Percentiles rank a stretch among this genome's conserved stretches.
Evolutionary conservation across 2,113 vertebrate genomes (phyloP).

Genomic region (Varanus komodoensis): DNA sequence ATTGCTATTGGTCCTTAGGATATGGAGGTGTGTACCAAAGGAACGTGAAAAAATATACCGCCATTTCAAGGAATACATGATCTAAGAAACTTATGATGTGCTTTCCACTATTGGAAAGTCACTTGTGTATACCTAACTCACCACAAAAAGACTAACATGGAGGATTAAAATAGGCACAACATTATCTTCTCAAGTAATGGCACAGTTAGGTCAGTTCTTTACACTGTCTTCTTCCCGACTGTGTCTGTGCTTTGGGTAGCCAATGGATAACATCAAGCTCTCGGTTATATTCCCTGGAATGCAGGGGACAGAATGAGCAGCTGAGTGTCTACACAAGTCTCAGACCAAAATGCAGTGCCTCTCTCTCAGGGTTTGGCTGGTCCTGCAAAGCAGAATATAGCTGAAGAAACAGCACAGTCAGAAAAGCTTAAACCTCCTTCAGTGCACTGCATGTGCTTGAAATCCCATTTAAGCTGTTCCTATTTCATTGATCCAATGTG

Average conservation of each 20-base stretch:
- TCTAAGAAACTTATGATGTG: conserved; percentile 34
- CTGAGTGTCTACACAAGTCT: no score
- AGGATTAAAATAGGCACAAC: conserved; percentile 38
- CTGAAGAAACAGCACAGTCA: not conserved
- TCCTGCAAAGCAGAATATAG: not conserved
- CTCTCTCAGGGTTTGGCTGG: not conserved
- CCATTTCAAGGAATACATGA: conserved; percentile 39
- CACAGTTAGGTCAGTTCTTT: not conserved
- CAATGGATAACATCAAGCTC: not conserved
- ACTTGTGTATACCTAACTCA: conserved; percentile 46
- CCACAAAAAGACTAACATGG: conserved; percentile 46
- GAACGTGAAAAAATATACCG: conserved; percentile 44
- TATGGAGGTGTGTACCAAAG: conserved; percentile 34
- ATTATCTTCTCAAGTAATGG: conserved; percentile 56
- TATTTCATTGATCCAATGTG: not conserved
- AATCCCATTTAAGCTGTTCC: not conserved
- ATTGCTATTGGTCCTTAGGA: conserved; percentile 33
- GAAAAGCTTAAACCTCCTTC: no score
- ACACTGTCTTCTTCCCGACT: not conserved
- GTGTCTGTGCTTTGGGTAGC: not conserved
- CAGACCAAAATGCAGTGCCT: no score
- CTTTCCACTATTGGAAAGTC: conserved; percentile 49
- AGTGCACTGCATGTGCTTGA: not conserved
- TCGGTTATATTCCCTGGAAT: not conserved
- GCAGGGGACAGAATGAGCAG: not conserved